Conservation (phyloP, 2,797 vertebrate genomes). For the Epinephelus coioides region DNA sequence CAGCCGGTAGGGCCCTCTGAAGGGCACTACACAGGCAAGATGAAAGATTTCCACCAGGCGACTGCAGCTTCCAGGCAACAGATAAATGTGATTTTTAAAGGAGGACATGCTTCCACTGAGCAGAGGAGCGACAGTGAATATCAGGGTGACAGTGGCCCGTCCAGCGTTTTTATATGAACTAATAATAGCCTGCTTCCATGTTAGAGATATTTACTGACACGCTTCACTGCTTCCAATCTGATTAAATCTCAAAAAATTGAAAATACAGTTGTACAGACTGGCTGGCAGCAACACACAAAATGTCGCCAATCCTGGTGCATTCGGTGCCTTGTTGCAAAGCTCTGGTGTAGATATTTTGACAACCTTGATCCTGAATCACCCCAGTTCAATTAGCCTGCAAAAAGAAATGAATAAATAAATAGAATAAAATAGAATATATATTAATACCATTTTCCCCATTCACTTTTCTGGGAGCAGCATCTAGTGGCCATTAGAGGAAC, state of each 20-base stretch:
- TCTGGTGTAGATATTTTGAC: not conserved
- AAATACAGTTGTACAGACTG: not conserved
- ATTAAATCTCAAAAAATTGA: constrained; percentile 4
- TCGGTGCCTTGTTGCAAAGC: not conserved
- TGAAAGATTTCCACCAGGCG: constrained; percentile 78
- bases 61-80: constrained; percentile 73
- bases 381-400: not conserved
- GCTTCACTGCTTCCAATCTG: not conserved
- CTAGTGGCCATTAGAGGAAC: not conserved
- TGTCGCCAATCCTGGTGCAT: not conserved
- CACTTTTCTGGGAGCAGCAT: not conserved
- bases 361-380: not conserved
- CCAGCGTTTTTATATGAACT: constrained; percentile 30
- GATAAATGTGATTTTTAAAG: constrained; percentile 72
- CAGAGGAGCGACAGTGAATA: constrained; percentile 35
- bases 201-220: constrained; percentile 9
- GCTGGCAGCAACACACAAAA: constrained; percentile 1
- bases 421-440: not conserved
- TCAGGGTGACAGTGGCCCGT: constrained; percentile 42
- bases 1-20: constrained; percentile 79
- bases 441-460: not conserved
- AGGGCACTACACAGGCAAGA: constrained; percentile 77
- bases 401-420: too few species aligned
- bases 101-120: constrained; percentile 60
- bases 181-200: constrained; percentile 30